These are phyloP conservation scores for Congeria kusceri DNA, from an alignment of 2,888 invertebrate genomes.

Conservation along the genomic window DNA sequence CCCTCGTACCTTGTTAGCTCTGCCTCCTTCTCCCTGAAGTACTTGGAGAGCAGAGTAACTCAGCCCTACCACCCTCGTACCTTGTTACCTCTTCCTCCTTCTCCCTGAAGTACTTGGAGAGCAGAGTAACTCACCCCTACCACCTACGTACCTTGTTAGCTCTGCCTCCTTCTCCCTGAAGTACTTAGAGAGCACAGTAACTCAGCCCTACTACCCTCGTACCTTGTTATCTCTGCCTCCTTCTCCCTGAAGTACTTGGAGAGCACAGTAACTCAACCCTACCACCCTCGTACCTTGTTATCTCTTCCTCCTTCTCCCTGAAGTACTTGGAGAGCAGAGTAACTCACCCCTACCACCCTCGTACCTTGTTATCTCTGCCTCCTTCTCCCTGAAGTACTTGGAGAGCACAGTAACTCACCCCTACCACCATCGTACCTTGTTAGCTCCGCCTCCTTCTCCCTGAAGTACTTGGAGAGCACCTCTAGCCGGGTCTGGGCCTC, in stretches of 20 bases:
- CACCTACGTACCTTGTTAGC: conserved; percentile 88
- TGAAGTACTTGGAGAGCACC: conserved; percentile 95
- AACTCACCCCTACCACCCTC: no score
- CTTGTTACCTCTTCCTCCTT: conserved; percentile 92
- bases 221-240: conserved; percentile 91
- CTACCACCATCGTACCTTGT: conserved; percentile 86
- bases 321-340: no score
- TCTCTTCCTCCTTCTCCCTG: no score
- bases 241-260: conserved; percentile 96
- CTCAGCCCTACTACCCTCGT: no score
- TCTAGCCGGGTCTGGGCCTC: conserved; percentile 94
- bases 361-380: conserved; percentile 90
- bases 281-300: no score
- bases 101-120: conserved; percentile 95
- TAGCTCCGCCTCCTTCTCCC: conserved; percentile 94
- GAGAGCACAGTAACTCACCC: no score
- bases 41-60: conserved; percentile 93
- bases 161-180: conserved; percentile 96
- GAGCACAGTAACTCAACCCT: no score
- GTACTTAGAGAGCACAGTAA: conserved; percentile 94
- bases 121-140: conserved; percentile 93
- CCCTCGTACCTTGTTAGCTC: conserved; percentile 89
- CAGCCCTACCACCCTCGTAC: no score
- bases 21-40: conserved; percentile 95
- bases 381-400: conserved; percentile 96